Evolutionary conservation across 2,113 vertebrate species (phyloP), one percentile per base, ranked within the genome.

Genomic region (Stegostoma tigrinum): DNA sequence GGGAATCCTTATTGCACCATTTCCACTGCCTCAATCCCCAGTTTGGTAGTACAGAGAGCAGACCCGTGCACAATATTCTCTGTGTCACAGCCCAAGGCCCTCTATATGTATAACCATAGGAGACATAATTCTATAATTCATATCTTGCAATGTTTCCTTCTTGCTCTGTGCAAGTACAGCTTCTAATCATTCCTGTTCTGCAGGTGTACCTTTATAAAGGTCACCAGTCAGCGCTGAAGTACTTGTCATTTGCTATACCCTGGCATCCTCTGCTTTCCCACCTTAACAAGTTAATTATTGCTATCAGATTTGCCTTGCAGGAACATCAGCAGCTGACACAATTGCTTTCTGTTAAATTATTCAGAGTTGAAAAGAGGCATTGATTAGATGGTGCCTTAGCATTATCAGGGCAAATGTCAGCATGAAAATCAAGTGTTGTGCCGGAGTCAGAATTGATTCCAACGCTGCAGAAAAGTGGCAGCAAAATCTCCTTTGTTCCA

Each of bases 271-370:
- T 27, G 45, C 23, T 45, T 89, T 89, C 27, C 86, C 86, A 55
- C 55, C 30, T 55, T 89, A 89, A 89, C 86, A 61, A 89, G 48
- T 89, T 89, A 89, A 89, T 89, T 55, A 89, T 27, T 30, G 48
- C 86, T 89, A 89, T 89, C 86, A 55, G 86, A 89, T 89, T 89
- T 52, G 23, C 86, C 86, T 89, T 27, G 48, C 48, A 89, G 86
- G 12, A 12, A 61, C 52, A 89, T 55, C 86, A 48, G 24, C 24
- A 12, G 45, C 86, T 89, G 86, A 89, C 45, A 30, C 70, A 27
- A 89, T 48, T 27, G 30, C 55, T 89, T 89, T 23, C 12, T 89
- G 86, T 48, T 34, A 55, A 89, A 89, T 89, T 89, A 89, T 61
- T 34, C 86, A 30, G 86, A 89, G 48, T 30, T 89, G 86, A 61